phyloP scores from a whole-genome alignment of 2,113 vertebrate species.

The Ancistrus triradiatus region DNA sequence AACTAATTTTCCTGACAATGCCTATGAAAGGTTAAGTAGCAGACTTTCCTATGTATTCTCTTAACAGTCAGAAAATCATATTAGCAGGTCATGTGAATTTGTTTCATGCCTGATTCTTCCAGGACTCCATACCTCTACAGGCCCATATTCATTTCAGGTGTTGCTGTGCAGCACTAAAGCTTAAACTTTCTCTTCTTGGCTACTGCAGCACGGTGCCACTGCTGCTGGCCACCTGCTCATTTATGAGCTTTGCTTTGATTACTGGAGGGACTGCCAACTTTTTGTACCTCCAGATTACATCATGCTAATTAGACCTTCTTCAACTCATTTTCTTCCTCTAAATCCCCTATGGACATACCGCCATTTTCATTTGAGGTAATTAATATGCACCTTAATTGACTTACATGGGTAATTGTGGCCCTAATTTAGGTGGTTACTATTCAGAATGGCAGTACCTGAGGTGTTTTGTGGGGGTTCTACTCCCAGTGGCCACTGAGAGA shows the following conservation, averaged over 20 bases:
- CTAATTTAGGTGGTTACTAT: slow-evolving; percentile 34
- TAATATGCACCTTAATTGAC: slow-evolving; percentile 46
- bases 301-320: slow-evolving; percentile 38
- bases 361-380: slow-evolving; percentile 29
- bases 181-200: slow-evolving; percentile 32
- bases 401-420: slow-evolving; percentile 29
- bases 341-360: slow-evolving; percentile 22
- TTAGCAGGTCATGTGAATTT: no score
- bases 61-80: no score
- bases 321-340: slow-evolving; percentile 26
- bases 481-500: background rate
- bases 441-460: slow-evolving; percentile 23
- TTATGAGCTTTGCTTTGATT: slow-evolving; percentile 25
- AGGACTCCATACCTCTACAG: no score
- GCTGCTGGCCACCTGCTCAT: slow-evolving; percentile 13
- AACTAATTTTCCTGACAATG: no score
- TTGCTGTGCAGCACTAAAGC: slow-evolving; percentile 16
- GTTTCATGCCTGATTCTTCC: no score
- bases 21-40: no score
- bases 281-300: slow-evolving; percentile 30
- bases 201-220: slow-evolving; percentile 8
- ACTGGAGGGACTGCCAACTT: slow-evolving; percentile 18
- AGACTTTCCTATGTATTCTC: no score
- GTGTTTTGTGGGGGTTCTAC: background rate
- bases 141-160: background rate